These are phyloP conservation scores for Brachionus calyciflorus DNA, from an alignment of 1,140 invertebrate genomes.

Conservation along the genomic window DNA sequence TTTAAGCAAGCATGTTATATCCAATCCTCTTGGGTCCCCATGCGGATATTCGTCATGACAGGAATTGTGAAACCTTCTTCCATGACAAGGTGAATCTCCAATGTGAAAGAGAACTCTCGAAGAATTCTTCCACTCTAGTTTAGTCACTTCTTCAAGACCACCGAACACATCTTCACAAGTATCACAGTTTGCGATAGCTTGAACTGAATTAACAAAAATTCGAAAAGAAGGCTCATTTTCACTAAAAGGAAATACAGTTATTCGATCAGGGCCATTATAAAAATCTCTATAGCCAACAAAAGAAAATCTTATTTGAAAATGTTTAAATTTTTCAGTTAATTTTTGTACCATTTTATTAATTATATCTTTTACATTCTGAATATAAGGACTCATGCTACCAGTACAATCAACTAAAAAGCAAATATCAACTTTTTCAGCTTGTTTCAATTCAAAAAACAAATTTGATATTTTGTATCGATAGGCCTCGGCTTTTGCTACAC, in stretches of 20 bases:
- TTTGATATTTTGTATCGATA: constrained; percentile 14
- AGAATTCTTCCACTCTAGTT: not conserved
- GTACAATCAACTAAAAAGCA: constrained; percentile 11
- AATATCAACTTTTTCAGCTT: constrained; percentile 11
- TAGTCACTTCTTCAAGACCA: not conserved
- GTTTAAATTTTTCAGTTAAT: not conserved
- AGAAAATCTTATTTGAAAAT: not conserved
- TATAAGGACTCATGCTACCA: constrained; percentile 1
- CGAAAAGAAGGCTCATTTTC: not conserved
- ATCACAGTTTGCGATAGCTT: not conserved
- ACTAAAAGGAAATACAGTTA: not conserved
- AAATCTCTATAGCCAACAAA: constrained; percentile 15
- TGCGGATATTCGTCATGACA: not conserved
- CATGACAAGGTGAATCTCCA: constrained; percentile 31
- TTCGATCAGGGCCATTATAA: not conserved
- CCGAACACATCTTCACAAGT: constrained; percentile 22
- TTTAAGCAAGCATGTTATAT: not conserved
- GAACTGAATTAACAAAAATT: not conserved
- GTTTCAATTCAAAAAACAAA: constrained; percentile 3
- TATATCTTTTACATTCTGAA: not conserved
- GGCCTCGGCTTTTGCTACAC: not conserved
- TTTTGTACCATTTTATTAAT: not conserved
- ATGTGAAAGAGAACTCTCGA: constrained; percentile 3
- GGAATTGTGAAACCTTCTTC: not conserved
- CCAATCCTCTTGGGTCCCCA: not conserved